Conservation (phyloP, 2,888 invertebrate species). For the Andrena camellia region DNA sequence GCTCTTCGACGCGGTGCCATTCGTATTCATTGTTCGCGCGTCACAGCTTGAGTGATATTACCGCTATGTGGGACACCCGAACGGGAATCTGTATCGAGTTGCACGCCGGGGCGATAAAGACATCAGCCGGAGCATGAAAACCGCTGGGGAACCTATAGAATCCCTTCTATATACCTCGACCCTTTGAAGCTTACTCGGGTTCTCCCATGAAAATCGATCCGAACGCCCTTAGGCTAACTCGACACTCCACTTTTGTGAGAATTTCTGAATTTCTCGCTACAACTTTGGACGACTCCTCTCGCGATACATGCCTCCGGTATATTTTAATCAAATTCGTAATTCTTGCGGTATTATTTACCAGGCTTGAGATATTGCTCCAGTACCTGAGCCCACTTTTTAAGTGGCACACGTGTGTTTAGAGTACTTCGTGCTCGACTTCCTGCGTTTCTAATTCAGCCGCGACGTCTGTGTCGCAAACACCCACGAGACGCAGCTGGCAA, state of each 20-base stretch:
- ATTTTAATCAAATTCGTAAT: no score
- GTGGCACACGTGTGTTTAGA: no score
- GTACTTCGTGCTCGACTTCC: neutral
- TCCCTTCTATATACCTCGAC: neutral
- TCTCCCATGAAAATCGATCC: neutral
- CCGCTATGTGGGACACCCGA: constrained; percentile 3
- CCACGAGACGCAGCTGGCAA: neutral
- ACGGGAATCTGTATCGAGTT: constrained; percentile 5
- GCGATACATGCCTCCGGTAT: no score
- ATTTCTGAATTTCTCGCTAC: no score
- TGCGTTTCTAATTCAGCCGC: no score
- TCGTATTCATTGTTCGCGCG: constrained; percentile 10
- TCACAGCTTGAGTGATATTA: constrained; percentile 5
- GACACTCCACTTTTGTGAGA: no score
- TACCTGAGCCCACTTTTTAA: no score
- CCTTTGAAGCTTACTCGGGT: neutral
- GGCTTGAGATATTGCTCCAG: no score
- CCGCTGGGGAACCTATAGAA: neutral
- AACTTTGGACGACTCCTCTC: no score
- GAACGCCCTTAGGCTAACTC: no score
- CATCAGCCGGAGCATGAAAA: neutral
- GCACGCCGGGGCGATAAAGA: neutral
- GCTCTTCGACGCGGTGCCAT: constrained; percentile 9
- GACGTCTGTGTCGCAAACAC: neutral
- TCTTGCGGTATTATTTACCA: no score